Percentiles rank a stretch among this genome's conserved stretches.
These are phyloP conservation scores for Tenthredo distinguenda DNA, from an alignment of 2,888 invertebrate genomes.

Conservation along the genomic window DNA sequence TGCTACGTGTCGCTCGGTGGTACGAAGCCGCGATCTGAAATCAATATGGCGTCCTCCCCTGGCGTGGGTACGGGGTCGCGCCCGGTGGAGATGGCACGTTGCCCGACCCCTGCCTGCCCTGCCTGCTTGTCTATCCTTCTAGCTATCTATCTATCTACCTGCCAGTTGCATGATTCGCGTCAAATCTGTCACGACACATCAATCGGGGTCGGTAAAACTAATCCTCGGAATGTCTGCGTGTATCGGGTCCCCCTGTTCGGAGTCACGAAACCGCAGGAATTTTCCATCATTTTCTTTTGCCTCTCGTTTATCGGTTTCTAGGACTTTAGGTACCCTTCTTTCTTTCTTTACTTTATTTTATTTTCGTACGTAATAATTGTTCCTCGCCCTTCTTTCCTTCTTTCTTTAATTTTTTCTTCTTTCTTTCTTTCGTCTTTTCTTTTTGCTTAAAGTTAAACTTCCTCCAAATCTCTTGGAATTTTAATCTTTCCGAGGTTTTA, in stretches of 20 bases:
- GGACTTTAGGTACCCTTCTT: neutral
- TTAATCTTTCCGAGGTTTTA: slow-evolving; percentile 8
- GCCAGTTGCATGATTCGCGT: slow-evolving; percentile 48
- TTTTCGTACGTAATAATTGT: neutral
- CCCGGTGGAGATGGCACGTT: slow-evolving; percentile 49
- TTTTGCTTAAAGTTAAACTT: neutral
- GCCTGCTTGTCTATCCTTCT: neutral
- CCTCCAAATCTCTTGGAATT: slow-evolving; percentile 8
- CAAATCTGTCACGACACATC: slow-evolving; percentile 53
- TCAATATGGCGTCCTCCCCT: slow-evolving; percentile 50
- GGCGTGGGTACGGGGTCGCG: slow-evolving; percentile 40
- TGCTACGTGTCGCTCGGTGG: slow-evolving; percentile 49
- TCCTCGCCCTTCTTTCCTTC: neutral
- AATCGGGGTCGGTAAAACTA: slow-evolving; percentile 14
- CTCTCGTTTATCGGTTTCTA: neutral
- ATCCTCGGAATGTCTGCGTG: slow-evolving; percentile 19
- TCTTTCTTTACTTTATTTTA: neutral
- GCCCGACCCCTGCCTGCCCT: slow-evolving; percentile 31
- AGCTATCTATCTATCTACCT: slow-evolving; percentile 25
- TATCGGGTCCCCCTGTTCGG: neutral
- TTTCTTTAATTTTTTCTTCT: slow-evolving; percentile 7
- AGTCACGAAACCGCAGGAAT: neutral
- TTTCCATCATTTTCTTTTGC: neutral
- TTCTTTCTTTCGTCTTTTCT: slow-evolving; percentile 2
- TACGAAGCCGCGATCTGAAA: slow-evolving; percentile 57